A percentile compares a stretch with the other conserved stretches of the same genome.
phyloP scores from a whole-genome alignment of 2,797 vertebrate species.

The Picus viridis region DNA sequence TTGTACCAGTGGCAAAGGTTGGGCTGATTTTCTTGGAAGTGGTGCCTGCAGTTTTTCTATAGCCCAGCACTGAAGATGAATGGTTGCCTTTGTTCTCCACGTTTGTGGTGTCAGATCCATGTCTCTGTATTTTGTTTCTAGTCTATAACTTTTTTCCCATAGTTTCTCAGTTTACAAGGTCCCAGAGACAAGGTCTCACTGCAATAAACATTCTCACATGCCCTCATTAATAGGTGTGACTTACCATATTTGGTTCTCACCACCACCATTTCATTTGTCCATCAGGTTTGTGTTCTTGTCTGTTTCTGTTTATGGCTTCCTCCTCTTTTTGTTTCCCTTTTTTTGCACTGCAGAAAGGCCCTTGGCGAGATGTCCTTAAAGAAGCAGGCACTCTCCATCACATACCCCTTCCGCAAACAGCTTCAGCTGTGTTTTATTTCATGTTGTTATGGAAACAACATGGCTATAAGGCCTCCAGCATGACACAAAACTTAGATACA shows the following conservation, averaged over 20 bases:
- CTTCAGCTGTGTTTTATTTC: not conserved
- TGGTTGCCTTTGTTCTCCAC: too few species aligned
- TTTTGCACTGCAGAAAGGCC: not conserved
- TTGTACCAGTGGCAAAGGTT: not conserved
- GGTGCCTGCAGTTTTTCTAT: not conserved
- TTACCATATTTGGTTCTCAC: not conserved
- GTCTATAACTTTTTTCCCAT: not conserved
- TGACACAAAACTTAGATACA: not conserved
- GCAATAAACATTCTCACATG: rapidly evolving
- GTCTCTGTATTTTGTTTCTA: not conserved
- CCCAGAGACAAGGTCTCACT: rapidly evolving
- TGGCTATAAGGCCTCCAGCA: not conserved
- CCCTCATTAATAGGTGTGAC: not conserved
- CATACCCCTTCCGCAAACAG: not conserved
- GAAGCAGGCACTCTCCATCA: not conserved
- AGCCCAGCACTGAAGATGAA: not conserved
- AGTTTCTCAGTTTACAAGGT: not conserved
- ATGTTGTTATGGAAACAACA: conserved; percentile 30
- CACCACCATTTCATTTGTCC: not conserved
- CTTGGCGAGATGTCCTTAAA: not conserved
- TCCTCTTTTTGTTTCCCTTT: not conserved
- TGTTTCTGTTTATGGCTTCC: not conserved
- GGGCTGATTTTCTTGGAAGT: not conserved
- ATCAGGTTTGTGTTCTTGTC: not conserved
- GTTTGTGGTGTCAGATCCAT: too few species aligned